These are phyloP conservation scores for Clamator glandarius DNA, from an alignment of 2,797 vertebrate genomes.

Conservation along the genomic window DNA sequence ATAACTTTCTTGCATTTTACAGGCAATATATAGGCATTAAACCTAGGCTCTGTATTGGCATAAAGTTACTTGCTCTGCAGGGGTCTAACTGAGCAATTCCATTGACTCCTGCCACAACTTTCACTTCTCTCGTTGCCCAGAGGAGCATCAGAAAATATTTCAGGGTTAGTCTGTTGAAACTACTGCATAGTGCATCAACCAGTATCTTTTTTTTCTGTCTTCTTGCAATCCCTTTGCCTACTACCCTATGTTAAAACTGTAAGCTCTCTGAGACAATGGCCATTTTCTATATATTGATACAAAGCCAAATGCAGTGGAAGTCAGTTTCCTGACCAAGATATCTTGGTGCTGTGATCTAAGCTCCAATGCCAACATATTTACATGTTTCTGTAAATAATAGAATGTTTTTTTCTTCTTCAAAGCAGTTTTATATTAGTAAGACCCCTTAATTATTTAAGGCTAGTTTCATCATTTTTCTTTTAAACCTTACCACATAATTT, in stretches of 20 bases:
- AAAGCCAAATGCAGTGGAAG: neutral
- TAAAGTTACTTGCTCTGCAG: neutral
- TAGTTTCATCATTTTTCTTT: neutral
- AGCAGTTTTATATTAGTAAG: neutral
- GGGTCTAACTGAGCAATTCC: neutral
- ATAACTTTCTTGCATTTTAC: neutral
- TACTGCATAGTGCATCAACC: neutral
- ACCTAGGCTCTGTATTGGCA: accelerated
- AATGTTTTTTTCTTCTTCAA: neutral
- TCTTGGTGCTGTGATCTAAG: neutral
- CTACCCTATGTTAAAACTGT: neutral
- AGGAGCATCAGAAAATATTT: neutral
- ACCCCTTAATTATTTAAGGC: neutral
- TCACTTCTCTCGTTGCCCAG: neutral
- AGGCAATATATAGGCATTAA: neutral
- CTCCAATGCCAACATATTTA: neutral
- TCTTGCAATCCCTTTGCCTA: neutral
- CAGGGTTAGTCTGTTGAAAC: neutral
- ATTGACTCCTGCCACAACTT: neutral
- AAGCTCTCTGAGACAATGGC: neutral
- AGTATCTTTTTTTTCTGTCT: neutral
- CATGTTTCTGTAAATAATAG: accelerated
- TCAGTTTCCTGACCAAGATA: neutral
- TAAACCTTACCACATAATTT: neutral
- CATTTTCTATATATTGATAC: neutral